Percentiles rank a stretch among this genome's conserved stretches.
Conservation (phyloP, 2,113 vertebrate species). For the Nyctereutes procyonoides region DNA sequence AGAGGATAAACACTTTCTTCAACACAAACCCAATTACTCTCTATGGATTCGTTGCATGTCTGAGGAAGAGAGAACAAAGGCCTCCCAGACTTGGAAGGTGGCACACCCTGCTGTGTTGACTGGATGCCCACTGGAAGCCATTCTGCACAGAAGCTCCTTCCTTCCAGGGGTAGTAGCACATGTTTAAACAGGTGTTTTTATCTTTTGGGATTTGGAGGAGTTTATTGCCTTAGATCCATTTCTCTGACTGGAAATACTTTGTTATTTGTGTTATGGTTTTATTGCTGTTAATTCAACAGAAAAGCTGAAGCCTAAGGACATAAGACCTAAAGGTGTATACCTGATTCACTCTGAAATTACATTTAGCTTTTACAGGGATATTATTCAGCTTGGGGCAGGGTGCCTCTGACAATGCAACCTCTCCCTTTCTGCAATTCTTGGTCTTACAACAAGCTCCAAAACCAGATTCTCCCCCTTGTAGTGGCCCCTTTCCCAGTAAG, state of each 20-base stretch:
- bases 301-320: not conserved
- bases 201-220: not conserved
- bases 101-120: not conserved
- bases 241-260: slow-evolving; percentile 15
- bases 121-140: not conserved
- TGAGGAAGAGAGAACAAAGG: not conserved
- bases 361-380: not conserved
- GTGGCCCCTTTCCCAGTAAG: not conserved
- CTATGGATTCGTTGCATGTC: not conserved
- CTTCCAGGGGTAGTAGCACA: not conserved
- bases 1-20: not conserved
- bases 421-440: slow-evolving; percentile 10
- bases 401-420: not conserved
- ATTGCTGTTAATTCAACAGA: not conserved
- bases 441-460: slow-evolving; percentile 14
- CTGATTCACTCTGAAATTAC: slow-evolving; percentile 18
- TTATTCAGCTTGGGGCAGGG: not conserved
- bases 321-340: not conserved
- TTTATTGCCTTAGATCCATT: not conserved
- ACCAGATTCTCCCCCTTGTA: not conserved
- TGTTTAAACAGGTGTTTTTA: not conserved
- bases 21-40: not conserved
- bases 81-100: no score
- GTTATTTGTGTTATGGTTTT: not conserved
- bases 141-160: not conserved